A percentile compares a stretch with the other conserved stretches of the same genome.
phyloP scores from a whole-genome alignment of 2,797 vertebrate genomes.

The Sarcophilus harrisii region DNA sequence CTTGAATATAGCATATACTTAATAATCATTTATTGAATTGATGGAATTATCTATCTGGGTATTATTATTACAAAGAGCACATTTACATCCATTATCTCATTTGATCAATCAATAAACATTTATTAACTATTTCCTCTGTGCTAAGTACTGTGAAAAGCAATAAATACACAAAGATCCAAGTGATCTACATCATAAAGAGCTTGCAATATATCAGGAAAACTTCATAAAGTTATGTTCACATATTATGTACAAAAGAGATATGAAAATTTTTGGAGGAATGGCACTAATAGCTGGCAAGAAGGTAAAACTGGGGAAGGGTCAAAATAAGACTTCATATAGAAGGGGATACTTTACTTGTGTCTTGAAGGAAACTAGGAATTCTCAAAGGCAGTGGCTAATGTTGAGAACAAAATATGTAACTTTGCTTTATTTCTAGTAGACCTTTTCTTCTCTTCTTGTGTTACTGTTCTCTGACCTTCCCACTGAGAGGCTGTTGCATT shows the following conservation, averaged over 20 bases:
- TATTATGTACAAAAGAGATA: background rate
- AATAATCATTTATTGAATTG: background rate
- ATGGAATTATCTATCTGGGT: background rate
- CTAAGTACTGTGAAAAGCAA: background rate
- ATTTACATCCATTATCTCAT: background rate
- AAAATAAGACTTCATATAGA: background rate
- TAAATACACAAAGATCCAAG: background rate
- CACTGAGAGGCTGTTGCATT: no score
- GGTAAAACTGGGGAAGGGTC: background rate
- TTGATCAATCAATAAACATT: background rate
- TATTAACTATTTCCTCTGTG: background rate
- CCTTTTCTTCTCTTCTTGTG: no score
- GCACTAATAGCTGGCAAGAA: background rate
- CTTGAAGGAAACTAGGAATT: background rate
- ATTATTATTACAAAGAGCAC: background rate
- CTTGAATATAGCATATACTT: background rate
- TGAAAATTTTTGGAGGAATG: background rate
- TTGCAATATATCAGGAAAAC: background rate
- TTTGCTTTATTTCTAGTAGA: no score
- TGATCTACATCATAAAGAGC: background rate
- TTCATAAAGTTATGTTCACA: background rate
- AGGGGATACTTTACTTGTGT: background rate
- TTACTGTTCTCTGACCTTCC: no score
- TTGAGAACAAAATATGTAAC: background rate
- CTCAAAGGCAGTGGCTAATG: background rate